Evolutionary conservation across 2,797 vertebrate genomes (phyloP), one percentile per base, ranked within the genome.

Genomic region (Cyclopterus lumpus): DNA sequence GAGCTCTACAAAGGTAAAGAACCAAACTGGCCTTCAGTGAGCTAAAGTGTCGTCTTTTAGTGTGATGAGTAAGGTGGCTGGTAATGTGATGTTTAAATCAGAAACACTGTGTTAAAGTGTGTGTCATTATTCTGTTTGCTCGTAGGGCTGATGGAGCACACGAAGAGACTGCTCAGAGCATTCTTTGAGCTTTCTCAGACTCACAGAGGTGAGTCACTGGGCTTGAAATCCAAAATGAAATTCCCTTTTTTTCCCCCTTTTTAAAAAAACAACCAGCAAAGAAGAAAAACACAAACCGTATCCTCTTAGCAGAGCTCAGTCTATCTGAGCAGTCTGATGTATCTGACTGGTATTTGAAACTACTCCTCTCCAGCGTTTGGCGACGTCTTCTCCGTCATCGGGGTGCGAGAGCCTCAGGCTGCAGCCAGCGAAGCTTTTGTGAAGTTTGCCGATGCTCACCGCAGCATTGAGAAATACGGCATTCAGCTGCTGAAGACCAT

Each of bases 161-260:
- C 97, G 6, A 99, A 97, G 94, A 95, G 92, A 63, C 96, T 99
- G 68, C 96, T 99, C 34, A 93, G 97, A 86, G 97, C 98, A 38
- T 99, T 99, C 86, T 99, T 98, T 85, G 98, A 99, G 85, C 96
- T 99, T 2, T 99, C 98, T 1, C 98, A 99, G 91, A 98, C 98
- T 2, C 98, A 99, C 83, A 95, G 98, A 97, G 97, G 98, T 99
- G 88, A 81, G 80, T 83, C 9, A n/a, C 28, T 48, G 1, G 6
- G 20, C 20, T 18, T 15, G 38, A 22, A 38, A 18, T 69, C 49
- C 18, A 1, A 65, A 30, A 28, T 58, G 6, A 30, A 26, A 28
- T n/a, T n/a, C n/a, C n/a, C n/a, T n/a, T n/a, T n/a, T n/a, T n/a
- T 14, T 3, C 7, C 28, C 32, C 20, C 36, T 26, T 34, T 8